Conservation (phyloP, 2,888 invertebrate genomes). For the Elgonia sp. region DNA sequence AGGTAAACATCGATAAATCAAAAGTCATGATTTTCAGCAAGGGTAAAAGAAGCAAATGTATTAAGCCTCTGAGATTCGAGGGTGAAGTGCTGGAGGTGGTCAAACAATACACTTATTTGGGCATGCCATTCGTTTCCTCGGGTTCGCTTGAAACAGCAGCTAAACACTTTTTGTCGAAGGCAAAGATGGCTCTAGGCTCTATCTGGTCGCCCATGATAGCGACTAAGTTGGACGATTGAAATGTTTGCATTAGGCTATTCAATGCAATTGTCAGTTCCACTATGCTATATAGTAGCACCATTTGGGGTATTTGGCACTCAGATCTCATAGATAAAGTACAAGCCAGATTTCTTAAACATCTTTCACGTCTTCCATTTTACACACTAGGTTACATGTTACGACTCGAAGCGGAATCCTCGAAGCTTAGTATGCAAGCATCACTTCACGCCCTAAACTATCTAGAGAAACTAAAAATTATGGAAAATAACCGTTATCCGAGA, state of each 20-base stretch:
- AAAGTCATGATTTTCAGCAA: neutral
- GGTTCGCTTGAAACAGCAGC: neutral
- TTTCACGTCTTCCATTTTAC: neutral
- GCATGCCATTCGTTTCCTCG: neutral
- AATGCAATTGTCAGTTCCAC: neutral
- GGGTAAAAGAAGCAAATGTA: neutral
- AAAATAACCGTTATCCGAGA: too few relatives aligned
- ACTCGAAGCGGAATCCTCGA: too few relatives aligned
- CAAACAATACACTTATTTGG: neutral
- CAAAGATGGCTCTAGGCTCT: neutral
- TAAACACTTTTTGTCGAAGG: neutral
- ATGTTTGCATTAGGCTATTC: neutral
- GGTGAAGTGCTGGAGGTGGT: neutral
- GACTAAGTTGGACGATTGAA: neutral
- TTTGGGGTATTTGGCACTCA: neutral
- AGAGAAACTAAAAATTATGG: neutral
- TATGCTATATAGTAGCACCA: neutral
- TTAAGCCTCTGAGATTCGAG: neutral
- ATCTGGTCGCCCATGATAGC: neutral
- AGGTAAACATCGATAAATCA: neutral
- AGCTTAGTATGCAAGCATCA: neutral
- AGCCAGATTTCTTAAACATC: neutral
- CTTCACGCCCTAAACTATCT: neutral
- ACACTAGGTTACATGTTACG: neutral
- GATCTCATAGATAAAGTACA: neutral